phyloP scores from a whole-genome alignment of 2,113 vertebrate genomes.

The Macrotus californicus region DNA sequence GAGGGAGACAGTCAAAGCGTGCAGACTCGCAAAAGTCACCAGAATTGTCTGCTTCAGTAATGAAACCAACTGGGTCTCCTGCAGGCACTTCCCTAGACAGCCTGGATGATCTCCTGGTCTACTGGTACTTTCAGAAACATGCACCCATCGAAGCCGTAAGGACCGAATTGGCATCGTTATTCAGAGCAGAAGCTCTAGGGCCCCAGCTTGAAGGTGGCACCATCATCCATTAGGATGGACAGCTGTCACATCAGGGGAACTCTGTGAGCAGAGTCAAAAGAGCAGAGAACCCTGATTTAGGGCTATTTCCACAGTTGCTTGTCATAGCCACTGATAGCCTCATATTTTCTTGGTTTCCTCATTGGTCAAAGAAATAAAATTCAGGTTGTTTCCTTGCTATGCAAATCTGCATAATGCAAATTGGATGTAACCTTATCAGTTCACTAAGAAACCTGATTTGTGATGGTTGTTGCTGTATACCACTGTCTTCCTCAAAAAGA shows the following conservation, averaged over 20 bases:
- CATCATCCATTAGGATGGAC: background rate
- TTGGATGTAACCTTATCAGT: background rate
- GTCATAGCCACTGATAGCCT: background rate
- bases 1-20: background rate
- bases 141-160: background rate
- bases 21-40: background rate
- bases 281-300: background rate
- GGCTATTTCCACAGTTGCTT: background rate
- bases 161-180: background rate
- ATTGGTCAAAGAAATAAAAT: background rate
- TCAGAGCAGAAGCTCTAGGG: background rate
- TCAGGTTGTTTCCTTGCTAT: background rate
- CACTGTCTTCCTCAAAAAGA: background rate
- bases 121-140: background rate
- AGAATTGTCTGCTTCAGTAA: conserved; percentile 1
- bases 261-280: background rate
- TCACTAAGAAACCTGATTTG: background rate
- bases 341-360: background rate
- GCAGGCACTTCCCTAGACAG: background rate
- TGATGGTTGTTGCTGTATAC: background rate
- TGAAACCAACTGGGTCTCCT: background rate
- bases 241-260: background rate
- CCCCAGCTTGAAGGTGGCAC: background rate
- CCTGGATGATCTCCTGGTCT: background rate
- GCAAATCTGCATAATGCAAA: background rate